Evolutionary conservation across 2,888 invertebrate genomes (phyloP).

Genomic region (Pseudococcus longispinus): DNA sequence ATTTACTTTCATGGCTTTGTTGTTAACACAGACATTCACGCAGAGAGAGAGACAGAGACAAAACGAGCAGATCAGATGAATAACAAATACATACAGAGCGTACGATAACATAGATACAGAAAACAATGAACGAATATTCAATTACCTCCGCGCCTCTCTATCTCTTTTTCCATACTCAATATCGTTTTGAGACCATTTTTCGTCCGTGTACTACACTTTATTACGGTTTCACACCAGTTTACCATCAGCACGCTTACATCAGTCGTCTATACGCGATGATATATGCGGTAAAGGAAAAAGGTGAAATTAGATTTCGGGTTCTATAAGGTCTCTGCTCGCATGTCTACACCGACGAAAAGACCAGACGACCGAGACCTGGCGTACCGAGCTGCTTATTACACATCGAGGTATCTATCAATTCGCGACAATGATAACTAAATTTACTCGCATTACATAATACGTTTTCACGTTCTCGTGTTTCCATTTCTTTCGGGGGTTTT

Average conservation of each 20-base stretch:
- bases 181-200: constrained; percentile 4
- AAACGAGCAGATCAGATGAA: constrained; percentile 33
- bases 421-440: not conserved
- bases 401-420: not conserved
- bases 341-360: not conserved
- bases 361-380: no score
- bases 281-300: constrained; percentile 25
- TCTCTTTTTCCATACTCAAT: not conserved
- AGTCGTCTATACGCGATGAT: not conserved
- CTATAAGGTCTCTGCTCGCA: not conserved
- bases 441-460: not conserved
- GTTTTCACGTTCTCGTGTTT: not conserved
- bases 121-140: constrained; percentile 54
- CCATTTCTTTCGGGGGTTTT: not conserved
- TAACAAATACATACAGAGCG: constrained; percentile 47
- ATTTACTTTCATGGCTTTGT: constrained; percentile 53
- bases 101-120: constrained; percentile 51
- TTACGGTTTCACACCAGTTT: constrained; percentile 1
- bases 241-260: not conserved
- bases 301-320: not conserved
- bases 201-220: not conserved
- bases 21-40: constrained; percentile 45
- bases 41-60: not conserved
- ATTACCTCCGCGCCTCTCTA: constrained; percentile 31
- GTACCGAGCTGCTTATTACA: not conserved